Percentiles rank a stretch among this genome's conserved stretches.
phyloP scores from a whole-genome alignment of 2,888 invertebrate genomes.

The Clepsis dumicolana region DNA sequence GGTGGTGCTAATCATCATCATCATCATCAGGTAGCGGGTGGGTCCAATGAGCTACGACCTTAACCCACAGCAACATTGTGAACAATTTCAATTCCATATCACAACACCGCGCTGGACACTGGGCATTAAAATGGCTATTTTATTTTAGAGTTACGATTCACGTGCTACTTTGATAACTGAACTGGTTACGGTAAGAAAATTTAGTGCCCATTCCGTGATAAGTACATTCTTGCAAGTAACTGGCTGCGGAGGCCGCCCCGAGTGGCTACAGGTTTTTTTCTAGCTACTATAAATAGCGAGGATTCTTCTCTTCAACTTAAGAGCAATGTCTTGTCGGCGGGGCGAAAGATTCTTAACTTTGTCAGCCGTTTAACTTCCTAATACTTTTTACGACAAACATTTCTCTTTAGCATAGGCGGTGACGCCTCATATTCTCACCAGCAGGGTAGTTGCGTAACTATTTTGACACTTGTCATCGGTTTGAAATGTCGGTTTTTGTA shows the following conservation, averaged over 20 bases:
- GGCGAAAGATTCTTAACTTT: background rate
- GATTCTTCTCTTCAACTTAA: background rate
- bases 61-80: background rate
- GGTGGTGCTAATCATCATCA: too few relatives aligned
- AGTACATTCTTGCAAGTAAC: background rate
- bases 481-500: too few relatives aligned
- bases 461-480: too few relatives aligned
- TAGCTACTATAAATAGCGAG: background rate
- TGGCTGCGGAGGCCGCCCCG: background rate
- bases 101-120: background rate
- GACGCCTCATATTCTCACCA: too few relatives aligned
- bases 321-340: background rate
- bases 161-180: background rate
- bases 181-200: background rate
- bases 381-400: too few relatives aligned
- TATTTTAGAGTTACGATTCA: constrained; percentile 1
- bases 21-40: too few relatives aligned
- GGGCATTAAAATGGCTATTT: background rate
- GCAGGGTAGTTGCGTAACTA: too few relatives aligned
- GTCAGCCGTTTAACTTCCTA: too few relatives aligned
- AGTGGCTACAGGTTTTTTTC: background rate
- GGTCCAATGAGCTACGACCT: too few relatives aligned
- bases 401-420: too few relatives aligned
- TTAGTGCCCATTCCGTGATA: background rate
- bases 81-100: constrained; percentile 5